A percentile compares a stretch with the other conserved stretches of the same genome.
Evolutionary conservation across 2,797 vertebrate species (phyloP).

Genomic region (Knipowitschia caucasica): DNA sequence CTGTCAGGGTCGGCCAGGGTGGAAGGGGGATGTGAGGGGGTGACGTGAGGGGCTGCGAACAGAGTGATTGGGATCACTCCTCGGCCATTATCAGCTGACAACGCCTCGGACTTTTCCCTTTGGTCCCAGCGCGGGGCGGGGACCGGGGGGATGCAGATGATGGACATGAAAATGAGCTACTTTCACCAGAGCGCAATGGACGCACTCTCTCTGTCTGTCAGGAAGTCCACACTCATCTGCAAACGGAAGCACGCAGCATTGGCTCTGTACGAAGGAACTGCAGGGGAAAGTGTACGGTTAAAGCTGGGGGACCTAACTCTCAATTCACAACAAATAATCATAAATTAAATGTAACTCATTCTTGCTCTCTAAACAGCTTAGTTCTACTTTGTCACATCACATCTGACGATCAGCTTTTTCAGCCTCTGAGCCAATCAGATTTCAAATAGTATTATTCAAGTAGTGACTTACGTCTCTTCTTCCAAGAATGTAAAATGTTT

Average conservation of each 20-base stretch:
- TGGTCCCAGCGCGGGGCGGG: slow-evolving; percentile 56
- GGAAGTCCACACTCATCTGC: slow-evolving; percentile 43
- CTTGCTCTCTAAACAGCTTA: too few relatives aligned
- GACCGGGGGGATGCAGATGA: slow-evolving; percentile 56
- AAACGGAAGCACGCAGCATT: slow-evolving; percentile 20
- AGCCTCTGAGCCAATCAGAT: too few relatives aligned
- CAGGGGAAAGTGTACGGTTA: too few relatives aligned
- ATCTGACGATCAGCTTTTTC: too few relatives aligned
- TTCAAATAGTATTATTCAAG: too few relatives aligned
- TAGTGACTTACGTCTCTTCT: too few relatives aligned
- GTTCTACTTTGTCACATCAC: too few relatives aligned
- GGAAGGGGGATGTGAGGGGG: too few relatives aligned
- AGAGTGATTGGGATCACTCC: slow-evolving; percentile 74
- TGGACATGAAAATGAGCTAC: slow-evolving; percentile 72
- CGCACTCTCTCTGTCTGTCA: slow-evolving; percentile 71
- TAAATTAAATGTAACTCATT: too few relatives aligned
- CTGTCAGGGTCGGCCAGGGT: slow-evolving; percentile 76
- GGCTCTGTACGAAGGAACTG: not conserved
- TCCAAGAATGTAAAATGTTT: too few relatives aligned
- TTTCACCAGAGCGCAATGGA: slow-evolving; percentile 49
- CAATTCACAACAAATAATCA: too few relatives aligned
- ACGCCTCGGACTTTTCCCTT: slow-evolving; percentile 75
- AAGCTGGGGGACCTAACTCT: too few relatives aligned
- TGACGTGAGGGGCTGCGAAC: slow-evolving; percentile 73
- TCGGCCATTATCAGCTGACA: slow-evolving; percentile 76